Base-by-base conservation (phyloP, 2,888 invertebrate genomes). In the Aporophyla lueneburgensis region DNA sequence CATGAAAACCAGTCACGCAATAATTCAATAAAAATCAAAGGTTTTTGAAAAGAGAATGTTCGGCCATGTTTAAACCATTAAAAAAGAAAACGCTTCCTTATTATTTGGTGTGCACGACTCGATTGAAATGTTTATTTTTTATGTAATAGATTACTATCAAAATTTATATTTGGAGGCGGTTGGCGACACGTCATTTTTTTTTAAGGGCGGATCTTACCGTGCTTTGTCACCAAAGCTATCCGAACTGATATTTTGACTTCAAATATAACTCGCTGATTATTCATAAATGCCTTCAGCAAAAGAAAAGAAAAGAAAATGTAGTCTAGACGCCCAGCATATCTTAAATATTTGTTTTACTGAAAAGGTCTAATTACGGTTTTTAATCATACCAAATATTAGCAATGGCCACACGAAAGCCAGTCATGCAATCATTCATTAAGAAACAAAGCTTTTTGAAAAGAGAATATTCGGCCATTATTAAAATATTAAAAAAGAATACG, bases 371-470 rank as follows among this genome's bases (percentile, higher is more conserved):
- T 84, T 73, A 71, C 24, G 61, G 19, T 9, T 73, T 74, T 73
- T 69, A 24, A 78, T 68, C 40, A 53, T 27, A 51, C 21, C 46
- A 49, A 76, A 51, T 67, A 67, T 83, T 66, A 66, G 49, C 49
- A 61, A 19, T 46, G 43, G 43, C 43, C 40, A 62, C 77, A 80
- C 71, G 54, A 81, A 84, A 74, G 19, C 27, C 40, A 76, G 81
- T 59, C 78, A 81, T 66, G 75, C 81, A 43, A 73, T 51, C 43
- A n/a, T 46, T 62, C 51, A 68, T 71, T 76, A 62, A 49, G 63
- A 70, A 78, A 74, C 24, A 80, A 70, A 68, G 14, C 12, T 58
- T 51, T 66, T 71, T 65, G 33, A 77, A 83, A 74, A 81, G 54
- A 68, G 54, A 71, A 77, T 54, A 58, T 53, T 82, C 49, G 12